Percentiles rank a stretch among this genome's conserved stretches.
Conservation (phyloP, 2,113 vertebrate genomes). For the Eretmochelys imbricata region DNA sequence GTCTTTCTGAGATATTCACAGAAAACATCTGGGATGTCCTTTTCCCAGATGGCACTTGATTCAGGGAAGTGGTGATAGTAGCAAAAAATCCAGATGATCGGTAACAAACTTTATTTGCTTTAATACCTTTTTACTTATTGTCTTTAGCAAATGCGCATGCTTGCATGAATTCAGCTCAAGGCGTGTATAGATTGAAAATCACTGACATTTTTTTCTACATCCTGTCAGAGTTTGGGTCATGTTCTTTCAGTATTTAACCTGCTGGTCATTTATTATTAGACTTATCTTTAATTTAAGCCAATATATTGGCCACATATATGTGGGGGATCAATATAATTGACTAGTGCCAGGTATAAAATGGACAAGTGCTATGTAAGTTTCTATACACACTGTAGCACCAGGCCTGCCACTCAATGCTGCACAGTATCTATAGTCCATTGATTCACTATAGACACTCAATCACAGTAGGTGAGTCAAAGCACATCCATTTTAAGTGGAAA, state of each 20-base stretch:
- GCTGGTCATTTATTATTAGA: background rate
- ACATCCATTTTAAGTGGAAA: background rate
- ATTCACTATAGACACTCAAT: background rate
- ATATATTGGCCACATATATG: background rate
- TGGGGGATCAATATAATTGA: background rate
- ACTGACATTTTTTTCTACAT: background rate
- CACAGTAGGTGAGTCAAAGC: background rate
- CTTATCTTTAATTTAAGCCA: background rate
- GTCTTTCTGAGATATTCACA: background rate
- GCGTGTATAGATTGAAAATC: background rate
- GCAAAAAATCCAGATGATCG: background rate
- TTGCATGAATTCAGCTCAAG: background rate
- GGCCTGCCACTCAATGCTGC: fast-evolving
- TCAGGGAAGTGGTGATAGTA: background rate
- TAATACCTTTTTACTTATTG: background rate
- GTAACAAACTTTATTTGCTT: background rate
- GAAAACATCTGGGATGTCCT: background rate
- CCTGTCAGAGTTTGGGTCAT: background rate
- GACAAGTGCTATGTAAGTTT: background rate
- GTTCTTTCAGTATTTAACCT: conserved; percentile 1
- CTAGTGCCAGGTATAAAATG: background rate
- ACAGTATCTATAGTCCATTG: background rate
- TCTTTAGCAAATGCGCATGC: background rate
- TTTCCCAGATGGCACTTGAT: background rate
- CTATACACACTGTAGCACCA: background rate